Evolutionary conservation across 2,113 vertebrate species (phyloP).

Genomic region (Ceyx melanurus): DNA sequence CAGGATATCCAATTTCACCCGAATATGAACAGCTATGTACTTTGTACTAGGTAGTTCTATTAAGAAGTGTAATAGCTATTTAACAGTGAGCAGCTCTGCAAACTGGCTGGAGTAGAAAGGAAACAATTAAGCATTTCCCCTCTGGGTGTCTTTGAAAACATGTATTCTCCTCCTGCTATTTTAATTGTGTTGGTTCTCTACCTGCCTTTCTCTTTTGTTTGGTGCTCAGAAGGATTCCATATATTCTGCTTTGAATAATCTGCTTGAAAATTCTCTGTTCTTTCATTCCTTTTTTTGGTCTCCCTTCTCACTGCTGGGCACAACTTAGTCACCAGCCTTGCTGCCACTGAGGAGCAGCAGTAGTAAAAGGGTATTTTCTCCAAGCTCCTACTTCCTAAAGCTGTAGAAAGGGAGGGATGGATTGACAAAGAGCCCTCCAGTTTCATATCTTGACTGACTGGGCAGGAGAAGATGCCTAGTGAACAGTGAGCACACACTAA

Average conservation of each 20-base stretch:
- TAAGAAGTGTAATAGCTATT: neutral
- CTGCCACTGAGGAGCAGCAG: neutral
- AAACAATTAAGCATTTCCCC: neutral
- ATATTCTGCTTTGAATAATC: neutral
- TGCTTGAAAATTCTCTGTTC: neutral
- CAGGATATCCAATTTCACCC: neutral
- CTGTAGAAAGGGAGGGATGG: neutral
- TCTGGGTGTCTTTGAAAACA: neutral
- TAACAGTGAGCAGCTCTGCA: neutral
- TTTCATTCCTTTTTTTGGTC: neutral
- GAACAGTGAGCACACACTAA: neutral
- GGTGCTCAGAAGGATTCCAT: neutral
- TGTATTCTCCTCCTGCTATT: slow-evolving; percentile 5
- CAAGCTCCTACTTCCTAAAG: neutral
- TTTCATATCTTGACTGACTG: neutral
- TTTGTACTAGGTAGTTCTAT: neutral
- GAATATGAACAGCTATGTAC: slow-evolving; percentile 18
- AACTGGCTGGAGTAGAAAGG: slow-evolving; percentile 19
- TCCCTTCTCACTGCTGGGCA: neutral
- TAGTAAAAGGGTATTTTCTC: neutral
- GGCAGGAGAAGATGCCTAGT: neutral
- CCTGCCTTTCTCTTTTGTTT: neutral
- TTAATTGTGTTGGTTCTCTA: slow-evolving; percentile 20
- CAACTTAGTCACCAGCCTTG: neutral
- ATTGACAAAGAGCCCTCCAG: neutral